Percentiles rank a stretch among this genome's conserved stretches.
phyloP scores from a whole-genome alignment of 2,888 invertebrate species.

The Acleris literana region DNA sequence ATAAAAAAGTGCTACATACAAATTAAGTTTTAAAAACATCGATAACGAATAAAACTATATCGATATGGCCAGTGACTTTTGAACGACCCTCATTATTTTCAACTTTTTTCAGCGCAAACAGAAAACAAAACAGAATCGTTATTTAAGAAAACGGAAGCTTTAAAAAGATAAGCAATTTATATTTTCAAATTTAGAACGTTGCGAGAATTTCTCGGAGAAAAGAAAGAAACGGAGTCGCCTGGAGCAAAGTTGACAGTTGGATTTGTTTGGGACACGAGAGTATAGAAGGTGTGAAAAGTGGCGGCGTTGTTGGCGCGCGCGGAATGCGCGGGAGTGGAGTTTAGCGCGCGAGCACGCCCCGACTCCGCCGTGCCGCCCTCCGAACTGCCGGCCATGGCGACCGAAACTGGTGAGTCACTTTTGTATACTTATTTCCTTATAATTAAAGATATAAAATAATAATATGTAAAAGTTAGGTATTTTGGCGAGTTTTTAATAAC shows the following conservation, averaged over 20 bases:
- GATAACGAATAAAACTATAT: constrained; percentile 12
- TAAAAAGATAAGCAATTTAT: constrained; percentile 27
- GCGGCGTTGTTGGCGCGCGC: constrained; percentile 72
- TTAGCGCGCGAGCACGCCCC: constrained; percentile 77
- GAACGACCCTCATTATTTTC: constrained; percentile 3
- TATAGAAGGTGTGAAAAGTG: constrained; percentile 69
- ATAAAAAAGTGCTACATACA: neutral
- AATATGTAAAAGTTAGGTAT: neutral
- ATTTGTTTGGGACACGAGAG: constrained; percentile 46
- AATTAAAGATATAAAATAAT: neutral
- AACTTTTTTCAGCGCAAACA: constrained; percentile 25
- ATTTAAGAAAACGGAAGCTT: constrained; percentile 30
- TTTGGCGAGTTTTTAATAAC: neutral
- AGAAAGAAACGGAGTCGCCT: constrained; percentile 12
- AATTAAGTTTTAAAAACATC: constrained; percentile 11
- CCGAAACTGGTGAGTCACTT: constrained; percentile 75
- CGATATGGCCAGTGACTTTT: constrained; percentile 19
- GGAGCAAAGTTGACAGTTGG: constrained; percentile 1
- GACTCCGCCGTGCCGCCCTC: constrained; percentile 79
- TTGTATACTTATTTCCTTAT: constrained; percentile 2
- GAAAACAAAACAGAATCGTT: constrained; percentile 27
- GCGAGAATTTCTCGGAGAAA: constrained; percentile 3
- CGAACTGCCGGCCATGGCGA: constrained; percentile 80
- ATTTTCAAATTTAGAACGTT: constrained; percentile 22
- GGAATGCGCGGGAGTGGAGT: constrained; percentile 81